phyloP scores from a whole-genome alignment of 2,113 vertebrate genomes.

The Tetrax tetrax region DNA sequence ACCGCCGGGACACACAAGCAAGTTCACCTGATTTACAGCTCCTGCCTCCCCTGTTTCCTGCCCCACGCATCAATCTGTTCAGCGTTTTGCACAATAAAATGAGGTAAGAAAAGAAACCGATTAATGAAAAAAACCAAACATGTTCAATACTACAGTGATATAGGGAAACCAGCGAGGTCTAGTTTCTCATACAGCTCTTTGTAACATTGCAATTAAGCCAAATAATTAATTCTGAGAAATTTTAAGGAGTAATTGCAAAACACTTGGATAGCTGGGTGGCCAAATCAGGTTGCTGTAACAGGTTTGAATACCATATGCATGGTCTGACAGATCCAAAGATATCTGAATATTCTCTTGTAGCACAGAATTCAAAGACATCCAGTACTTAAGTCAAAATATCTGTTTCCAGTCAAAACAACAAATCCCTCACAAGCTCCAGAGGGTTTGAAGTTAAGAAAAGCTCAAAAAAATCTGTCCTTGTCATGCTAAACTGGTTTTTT shows the following conservation, averaged over 20 bases:
- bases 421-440: background rate
- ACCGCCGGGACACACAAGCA: background rate
- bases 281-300: background rate
- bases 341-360: background rate
- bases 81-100: background rate
- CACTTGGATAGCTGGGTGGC: background rate
- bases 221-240: background rate
- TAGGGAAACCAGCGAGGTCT: background rate
- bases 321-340: background rate
- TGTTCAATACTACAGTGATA: background rate
- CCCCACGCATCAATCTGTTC: background rate
- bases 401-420: slow-evolving; percentile 46
- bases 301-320: background rate
- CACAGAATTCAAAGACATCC: background rate
- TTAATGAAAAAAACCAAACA: background rate
- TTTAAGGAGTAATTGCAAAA: background rate
- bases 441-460: background rate
- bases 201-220: background rate
- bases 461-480: background rate
- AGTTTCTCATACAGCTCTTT: background rate
- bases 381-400: background rate
- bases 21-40: background rate
- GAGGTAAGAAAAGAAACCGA: background rate
- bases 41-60: background rate
- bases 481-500: background rate